Evolutionary conservation across 30 jellyfish, hydroid and myxozoan species (phyloP), one percentile per base, ranked within the genome.

Genomic region (Turritopsis rubra): DNA sequence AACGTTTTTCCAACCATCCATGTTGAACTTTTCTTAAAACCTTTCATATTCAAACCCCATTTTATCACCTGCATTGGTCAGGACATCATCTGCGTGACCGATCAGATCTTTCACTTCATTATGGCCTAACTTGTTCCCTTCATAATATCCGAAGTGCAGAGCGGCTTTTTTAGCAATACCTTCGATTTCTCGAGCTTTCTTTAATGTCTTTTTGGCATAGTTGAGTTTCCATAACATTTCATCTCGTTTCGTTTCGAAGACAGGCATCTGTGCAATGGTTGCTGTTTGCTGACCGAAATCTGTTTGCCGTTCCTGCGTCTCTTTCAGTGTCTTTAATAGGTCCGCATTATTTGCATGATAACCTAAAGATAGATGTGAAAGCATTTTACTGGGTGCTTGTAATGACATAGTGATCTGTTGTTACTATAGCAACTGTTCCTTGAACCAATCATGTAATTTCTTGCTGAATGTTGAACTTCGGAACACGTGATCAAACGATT

Each of bases 181-280:
- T 79, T 92, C 96, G 19, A 88, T 66, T 82, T 92, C 97, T 54
- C 93, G 81, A 21, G 98, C 98, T 82, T 92, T 88, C 72, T 81
- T 87, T 20, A 92, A 71, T 0, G 98, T 92, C 81, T 87, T 88
- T 66, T 92, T 88, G n/a, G 98, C 98, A 54, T 86, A 88, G 54
- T 92, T 92, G n/a, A 92, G 88, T 54, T 92, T 92, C 98, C 98
- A 92, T 80, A 81, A 75, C 28, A 92, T 85, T 60, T 92, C 96
- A 53, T 88, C 98, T 29, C 94, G 90, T 65, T 78, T 74, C 29
- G 85, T 83, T 26, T 88, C 96, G 73, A 91, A 91, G 17, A 81
- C 85, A 16, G 98, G 98, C 72, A 92, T 75, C 26, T 91, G 84
- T 52, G 81, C 96, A 18, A 89, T 82, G 4, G 89, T 24, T 4